Conservation (phyloP, 2,797 vertebrate genomes). For the Neosilurus hyrtlii region DNA sequence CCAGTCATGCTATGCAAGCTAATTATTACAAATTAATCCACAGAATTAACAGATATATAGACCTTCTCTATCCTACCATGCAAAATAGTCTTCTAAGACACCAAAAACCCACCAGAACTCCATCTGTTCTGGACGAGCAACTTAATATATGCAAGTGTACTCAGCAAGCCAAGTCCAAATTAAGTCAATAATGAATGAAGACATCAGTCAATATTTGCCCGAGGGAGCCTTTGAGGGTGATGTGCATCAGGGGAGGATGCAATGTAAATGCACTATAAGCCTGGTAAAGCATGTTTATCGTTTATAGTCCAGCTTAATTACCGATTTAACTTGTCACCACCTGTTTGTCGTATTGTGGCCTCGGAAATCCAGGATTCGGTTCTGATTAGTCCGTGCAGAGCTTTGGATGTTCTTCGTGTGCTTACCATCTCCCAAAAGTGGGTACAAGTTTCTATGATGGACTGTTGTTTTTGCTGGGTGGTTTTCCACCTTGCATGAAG, state of each 20-base stretch:
- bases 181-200: slow-evolving; percentile 3
- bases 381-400: not conserved
- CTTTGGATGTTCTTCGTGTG: not conserved
- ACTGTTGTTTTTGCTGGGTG: not conserved
- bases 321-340: not conserved
- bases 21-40: slow-evolving; percentile 40
- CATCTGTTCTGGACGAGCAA: slow-evolving; percentile 15
- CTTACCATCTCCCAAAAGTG: not conserved
- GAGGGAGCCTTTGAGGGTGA: not conserved
- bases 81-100: not conserved
- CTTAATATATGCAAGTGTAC: not conserved
- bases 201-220: slow-evolving; percentile 15
- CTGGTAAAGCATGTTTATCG: not conserved
- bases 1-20: slow-evolving; percentile 26
- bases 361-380: not conserved
- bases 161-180: not conserved
- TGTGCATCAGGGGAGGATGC: not conserved
- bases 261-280: not conserved
- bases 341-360: not conserved
- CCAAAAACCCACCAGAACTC: slow-evolving; percentile 6
- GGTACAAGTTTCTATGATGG: not conserved
- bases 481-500: not conserved
- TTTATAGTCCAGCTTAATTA: not conserved
- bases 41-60: slow-evolving; percentile 8
- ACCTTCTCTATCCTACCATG: not conserved